Conservation (phyloP, 53 echinoderm and acorn worm genomes). For the Patiria pectinifera region DNA sequence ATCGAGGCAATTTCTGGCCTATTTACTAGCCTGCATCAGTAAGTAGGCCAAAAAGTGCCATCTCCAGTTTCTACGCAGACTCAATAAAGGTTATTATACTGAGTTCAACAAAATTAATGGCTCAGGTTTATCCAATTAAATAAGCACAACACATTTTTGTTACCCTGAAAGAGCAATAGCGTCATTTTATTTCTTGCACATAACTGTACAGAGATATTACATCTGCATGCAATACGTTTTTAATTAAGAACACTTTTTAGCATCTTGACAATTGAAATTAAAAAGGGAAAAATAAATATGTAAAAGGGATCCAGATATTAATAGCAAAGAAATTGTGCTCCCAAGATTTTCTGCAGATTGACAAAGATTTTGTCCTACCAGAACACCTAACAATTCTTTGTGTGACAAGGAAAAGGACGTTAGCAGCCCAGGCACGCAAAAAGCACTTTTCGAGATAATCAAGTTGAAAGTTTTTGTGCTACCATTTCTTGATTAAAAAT, state of each 20-base stretch:
- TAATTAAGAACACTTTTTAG: slow-evolving; percentile 12
- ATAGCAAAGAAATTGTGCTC: not conserved
- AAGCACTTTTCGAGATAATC: too few species aligned
- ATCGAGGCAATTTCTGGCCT: too few species aligned
- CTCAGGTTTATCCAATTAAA: not conserved
- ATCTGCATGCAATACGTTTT: slow-evolving; percentile 48
- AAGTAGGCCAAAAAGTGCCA: too few species aligned
- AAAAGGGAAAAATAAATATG: not conserved
- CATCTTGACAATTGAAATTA: not conserved
- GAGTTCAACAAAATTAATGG: not conserved
- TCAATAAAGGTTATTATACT: too few species aligned
- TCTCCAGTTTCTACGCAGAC: too few species aligned
- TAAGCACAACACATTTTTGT: not conserved
- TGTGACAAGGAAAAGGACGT: too few species aligned
- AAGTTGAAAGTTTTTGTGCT: too few species aligned
- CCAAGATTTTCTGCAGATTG: not conserved
- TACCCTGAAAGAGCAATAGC: slow-evolving; percentile 47
- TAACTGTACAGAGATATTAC: slow-evolving; percentile 47
- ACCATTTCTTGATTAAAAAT: too few species aligned
- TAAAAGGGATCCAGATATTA: not conserved
- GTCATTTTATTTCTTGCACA: slow-evolving; percentile 51
- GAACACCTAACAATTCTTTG: too few species aligned
- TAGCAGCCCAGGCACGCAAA: too few species aligned
- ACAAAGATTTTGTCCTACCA: not conserved
- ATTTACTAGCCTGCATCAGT: too few species aligned